phyloP scores from a whole-genome alignment of 2,888 invertebrate species.

The Xiphydria camelus region DNA sequence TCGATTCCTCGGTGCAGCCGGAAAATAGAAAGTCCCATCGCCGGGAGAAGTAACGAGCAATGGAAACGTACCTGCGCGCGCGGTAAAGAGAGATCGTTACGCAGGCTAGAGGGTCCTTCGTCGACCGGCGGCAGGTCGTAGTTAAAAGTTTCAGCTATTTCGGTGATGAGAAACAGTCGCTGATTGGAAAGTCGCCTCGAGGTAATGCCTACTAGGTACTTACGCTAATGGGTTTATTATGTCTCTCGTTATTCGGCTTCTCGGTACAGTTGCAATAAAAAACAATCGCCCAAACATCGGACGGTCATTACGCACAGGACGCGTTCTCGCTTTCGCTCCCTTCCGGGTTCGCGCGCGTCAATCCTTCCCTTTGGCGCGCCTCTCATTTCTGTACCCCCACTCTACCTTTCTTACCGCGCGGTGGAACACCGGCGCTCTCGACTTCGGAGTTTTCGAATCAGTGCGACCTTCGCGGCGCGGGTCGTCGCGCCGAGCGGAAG shows the following conservation, averaged over 20 bases:
- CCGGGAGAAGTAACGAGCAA: no score
- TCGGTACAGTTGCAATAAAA: not conserved
- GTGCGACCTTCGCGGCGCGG: not conserved
- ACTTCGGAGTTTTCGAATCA: not conserved
- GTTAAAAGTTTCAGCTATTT: not conserved
- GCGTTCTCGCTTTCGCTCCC: no score
- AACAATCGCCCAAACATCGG: no score
- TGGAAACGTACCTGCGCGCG: not conserved
- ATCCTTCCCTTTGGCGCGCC: no score
- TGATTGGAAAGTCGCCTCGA: not conserved
- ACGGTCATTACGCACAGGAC: no score
- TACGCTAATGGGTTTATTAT: conserved; percentile 1
- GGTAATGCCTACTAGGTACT: not conserved
- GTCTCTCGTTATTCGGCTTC: not conserved
- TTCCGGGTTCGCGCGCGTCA: no score
- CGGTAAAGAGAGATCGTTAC: not conserved
- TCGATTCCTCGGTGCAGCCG: no score
- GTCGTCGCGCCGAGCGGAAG: not conserved
- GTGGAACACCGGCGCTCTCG: no score
- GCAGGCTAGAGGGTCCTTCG: not conserved
- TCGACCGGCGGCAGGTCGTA: not conserved
- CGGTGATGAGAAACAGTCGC: not conserved
- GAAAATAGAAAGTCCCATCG: no score
- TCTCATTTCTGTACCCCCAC: no score
- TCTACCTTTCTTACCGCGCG: no score